phyloP scores from a whole-genome alignment of 2,888 invertebrate genomes.

The Cosmopolites sordidus region DNA sequence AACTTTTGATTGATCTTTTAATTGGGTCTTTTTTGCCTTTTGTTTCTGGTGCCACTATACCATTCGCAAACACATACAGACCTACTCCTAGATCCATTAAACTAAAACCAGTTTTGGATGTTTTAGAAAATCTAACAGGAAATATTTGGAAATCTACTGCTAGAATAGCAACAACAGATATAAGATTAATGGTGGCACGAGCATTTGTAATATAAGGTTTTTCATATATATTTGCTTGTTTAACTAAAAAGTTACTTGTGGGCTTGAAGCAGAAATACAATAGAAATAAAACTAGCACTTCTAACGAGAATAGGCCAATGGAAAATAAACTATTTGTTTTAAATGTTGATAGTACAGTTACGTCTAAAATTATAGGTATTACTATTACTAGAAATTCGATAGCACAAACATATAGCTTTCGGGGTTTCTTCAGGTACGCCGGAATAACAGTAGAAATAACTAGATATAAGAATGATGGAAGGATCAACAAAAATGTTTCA shows the following conservation, averaged over 20 bases:
- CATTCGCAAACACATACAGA: constrained; percentile 77
- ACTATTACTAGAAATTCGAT: constrained; percentile 57
- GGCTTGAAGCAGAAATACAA: not conserved
- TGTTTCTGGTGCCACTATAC: constrained; percentile 62
- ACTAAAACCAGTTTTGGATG: constrained; percentile 78
- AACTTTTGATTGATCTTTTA: constrained; percentile 44
- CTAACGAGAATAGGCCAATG: not conserved
- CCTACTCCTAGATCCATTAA: constrained; percentile 97
- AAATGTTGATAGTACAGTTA: constrained; percentile 53
- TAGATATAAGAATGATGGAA: constrained; percentile 41
- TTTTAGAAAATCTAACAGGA: constrained; percentile 83
- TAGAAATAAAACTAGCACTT: no score
- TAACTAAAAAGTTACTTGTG: no score
- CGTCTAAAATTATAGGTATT: constrained; percentile 54
- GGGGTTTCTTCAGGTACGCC: constrained; percentile 27
- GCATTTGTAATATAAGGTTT: constrained; percentile 59
- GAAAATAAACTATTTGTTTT: not conserved
- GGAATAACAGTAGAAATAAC: constrained; percentile 38
- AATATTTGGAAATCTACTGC: constrained; percentile 91
- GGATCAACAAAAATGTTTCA: constrained; percentile 49
- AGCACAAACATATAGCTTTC: constrained; percentile 33
- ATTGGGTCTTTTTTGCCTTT: constrained; percentile 40
- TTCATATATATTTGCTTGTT: not conserved
- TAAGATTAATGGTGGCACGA: constrained; percentile 66
- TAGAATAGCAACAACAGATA: constrained; percentile 78